A percentile compares a stretch with the other conserved stretches of the same genome.
phyloP scores from a whole-genome alignment of 1,140 invertebrate species.

The Coptotermes formosanus region DNA sequence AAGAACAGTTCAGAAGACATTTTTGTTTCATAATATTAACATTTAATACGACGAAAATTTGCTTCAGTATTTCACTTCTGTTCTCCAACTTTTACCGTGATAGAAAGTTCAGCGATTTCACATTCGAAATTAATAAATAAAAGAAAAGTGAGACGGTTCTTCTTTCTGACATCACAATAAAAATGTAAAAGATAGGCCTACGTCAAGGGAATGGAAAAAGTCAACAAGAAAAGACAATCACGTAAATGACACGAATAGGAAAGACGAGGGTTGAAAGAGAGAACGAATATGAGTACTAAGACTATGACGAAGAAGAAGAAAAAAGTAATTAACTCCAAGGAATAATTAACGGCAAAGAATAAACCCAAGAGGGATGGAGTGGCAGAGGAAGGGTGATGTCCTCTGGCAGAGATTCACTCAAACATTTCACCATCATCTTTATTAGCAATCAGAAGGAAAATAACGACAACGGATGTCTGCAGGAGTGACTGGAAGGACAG shows the following conservation, averaged over 20 bases:
- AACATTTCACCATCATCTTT: slow-evolving; percentile 28
- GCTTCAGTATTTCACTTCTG: too few species aligned
- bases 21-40: too few species aligned
- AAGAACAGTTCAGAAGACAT: too few species aligned
- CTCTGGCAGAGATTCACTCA: slow-evolving; percentile 25
- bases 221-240: slow-evolving; percentile 25
- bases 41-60: too few species aligned
- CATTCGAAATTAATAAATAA: slow-evolving; percentile 15
- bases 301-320: slow-evolving; percentile 12
- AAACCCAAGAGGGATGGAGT: neutral
- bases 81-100: too few species aligned
- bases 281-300: slow-evolving; percentile 6
- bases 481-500: neutral
- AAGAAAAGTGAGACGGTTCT: neutral
- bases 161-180: slow-evolving; percentile 24
- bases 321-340: slow-evolving; percentile 29
- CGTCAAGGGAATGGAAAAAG: neutral
- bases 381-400: neutral
- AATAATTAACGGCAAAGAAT: slow-evolving; percentile 23
- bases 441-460: slow-evolving; percentile 27
- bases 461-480: neutral
- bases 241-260: slow-evolving; percentile 17
- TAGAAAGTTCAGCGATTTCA: too few species aligned
- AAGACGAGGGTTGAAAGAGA: slow-evolving; percentile 26
- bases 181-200: slow-evolving; percentile 13